Evolutionary conservation across 2,113 vertebrate species (phyloP).

Genomic region (Strix uralensis): DNA sequence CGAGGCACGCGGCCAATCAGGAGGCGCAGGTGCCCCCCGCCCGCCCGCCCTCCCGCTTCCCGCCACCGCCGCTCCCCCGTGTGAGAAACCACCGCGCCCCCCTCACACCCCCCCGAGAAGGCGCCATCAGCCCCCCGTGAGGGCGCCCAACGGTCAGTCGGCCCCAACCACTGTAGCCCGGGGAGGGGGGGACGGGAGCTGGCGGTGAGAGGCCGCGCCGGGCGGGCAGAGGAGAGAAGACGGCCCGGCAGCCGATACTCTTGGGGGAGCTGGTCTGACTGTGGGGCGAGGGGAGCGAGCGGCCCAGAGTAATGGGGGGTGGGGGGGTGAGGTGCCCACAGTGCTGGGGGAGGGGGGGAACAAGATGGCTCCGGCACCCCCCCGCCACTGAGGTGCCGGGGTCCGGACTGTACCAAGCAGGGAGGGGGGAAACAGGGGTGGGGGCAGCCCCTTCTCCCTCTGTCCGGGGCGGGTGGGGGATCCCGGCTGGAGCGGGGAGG

Average conservation of each 20-base stretch:
- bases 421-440: not conserved
- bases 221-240: not conserved
- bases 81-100: not conserved
- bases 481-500: not conserved
- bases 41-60: not conserved
- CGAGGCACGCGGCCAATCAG: constrained; percentile 28
- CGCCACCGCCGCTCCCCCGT: not conserved
- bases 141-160: not conserved
- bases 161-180: not conserved
- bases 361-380: not conserved
- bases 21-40: not conserved
- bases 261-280: not conserved
- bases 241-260: not conserved
- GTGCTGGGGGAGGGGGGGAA: not conserved
- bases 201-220: not conserved
- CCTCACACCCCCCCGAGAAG: too few species aligned
- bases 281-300: not conserved
- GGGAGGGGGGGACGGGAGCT: not conserved
- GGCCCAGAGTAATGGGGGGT: not conserved
- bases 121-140: not conserved
- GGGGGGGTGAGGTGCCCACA: not conserved
- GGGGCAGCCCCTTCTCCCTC: not conserved
- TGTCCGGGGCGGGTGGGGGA: constrained; percentile 8
- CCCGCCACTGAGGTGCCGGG: not conserved
- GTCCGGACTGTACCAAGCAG: constrained; percentile 40